Conservation (phyloP, 2,113 vertebrate species). For the Saguinus imperator region DNA sequence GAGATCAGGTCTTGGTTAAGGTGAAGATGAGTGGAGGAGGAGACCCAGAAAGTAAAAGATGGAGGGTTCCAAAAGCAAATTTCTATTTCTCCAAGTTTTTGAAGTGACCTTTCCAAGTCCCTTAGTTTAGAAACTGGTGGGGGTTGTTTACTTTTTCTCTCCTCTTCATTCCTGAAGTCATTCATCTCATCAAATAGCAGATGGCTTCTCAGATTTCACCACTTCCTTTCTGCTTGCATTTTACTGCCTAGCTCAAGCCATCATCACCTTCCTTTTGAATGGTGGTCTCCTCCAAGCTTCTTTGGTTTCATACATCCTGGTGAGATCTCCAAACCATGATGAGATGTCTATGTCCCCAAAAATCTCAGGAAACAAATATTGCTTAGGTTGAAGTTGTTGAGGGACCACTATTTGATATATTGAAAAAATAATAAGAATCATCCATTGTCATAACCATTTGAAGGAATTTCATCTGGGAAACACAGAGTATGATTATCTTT, state of each 20-base stretch:
- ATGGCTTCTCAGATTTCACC: background rate
- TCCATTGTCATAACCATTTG: background rate
- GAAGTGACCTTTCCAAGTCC: background rate
- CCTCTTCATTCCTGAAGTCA: background rate
- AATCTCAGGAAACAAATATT: background rate
- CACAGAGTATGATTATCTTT: background rate
- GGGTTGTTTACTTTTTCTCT: background rate
- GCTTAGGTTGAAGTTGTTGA: background rate
- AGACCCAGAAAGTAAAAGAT: background rate
- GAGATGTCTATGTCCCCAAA: no score
- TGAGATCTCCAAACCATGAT: background rate
- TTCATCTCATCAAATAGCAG: background rate
- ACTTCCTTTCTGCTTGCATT: background rate
- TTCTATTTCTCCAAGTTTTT: background rate
- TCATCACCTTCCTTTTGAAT: background rate
- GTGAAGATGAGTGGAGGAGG: background rate
- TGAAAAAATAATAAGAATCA: background rate
- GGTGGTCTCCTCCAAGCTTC: background rate
- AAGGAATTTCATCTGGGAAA: background rate
- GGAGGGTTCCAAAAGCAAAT: background rate
- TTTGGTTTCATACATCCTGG: background rate
- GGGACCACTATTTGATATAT: background rate
- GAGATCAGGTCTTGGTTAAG: background rate
- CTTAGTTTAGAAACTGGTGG: background rate
- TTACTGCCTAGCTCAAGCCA: background rate